Evolutionary conservation across 1,140 invertebrate species (phyloP), one percentile per base, ranked within the genome.

Genomic region (Sitophilus oryzae): DNA sequence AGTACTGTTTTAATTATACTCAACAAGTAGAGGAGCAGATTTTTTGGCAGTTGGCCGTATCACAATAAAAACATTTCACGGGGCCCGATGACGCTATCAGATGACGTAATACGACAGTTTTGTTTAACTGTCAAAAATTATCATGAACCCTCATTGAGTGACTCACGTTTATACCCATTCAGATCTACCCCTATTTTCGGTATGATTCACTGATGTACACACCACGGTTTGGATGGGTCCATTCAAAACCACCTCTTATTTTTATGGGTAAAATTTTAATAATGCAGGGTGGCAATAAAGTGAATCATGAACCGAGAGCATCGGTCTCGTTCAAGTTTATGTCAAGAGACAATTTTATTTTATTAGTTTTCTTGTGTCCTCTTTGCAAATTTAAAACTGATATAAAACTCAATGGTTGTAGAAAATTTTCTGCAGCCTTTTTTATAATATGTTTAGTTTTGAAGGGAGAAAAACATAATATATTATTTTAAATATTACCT

Each of bases 151-250:
- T 45, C 43, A 54, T 54, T 43, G n/a, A 25, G 21, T 54, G 52
- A 54, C 18, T 54, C 52, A 54, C 16, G 19, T 30, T 16, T n/a
- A n/a, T n/a, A 38, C 19, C 43, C 37, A 54, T 54, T 54, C 35
- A 52, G 46, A 54, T 30, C 38, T 54, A 54, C 52, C 52, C 52
- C 35, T 54, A 40, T 46, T 54, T 54, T 18, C 21, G 5, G 22
- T 54, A 46, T 54, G 52, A 54, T 19, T 54, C 52, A 46, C 43
- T 54, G 22, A 15, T 25, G 30, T 42, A 52, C 42, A 46, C 43
- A 30, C 52, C 38, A 15, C 18, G 22, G 25, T 37, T 36, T 44
- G 2, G 8, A 14, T 50, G 6, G 36, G 10, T 21, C 22, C 16
- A 16, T 48, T 35, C 30, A 21, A 2, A 48, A 9, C 9, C 11